phyloP scores from a whole-genome alignment of 2,113 vertebrate genomes.

The Cnemophilus loriae region DNA sequence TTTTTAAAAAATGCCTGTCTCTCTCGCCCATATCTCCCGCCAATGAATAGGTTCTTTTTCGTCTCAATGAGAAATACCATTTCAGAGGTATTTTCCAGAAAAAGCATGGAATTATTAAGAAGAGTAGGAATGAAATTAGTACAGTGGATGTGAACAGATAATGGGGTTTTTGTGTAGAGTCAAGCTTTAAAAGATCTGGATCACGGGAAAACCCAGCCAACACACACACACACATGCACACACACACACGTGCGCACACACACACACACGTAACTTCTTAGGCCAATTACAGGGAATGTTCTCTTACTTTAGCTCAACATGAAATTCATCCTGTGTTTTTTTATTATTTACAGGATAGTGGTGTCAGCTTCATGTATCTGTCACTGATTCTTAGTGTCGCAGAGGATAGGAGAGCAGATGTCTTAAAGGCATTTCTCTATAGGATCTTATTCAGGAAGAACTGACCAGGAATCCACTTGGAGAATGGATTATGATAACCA shows the following conservation, averaged over 20 bases:
- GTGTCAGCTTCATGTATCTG: background rate
- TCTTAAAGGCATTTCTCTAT: background rate
- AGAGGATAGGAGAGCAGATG: background rate
- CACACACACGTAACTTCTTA: background rate
- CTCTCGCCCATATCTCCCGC: rapidly evolving
- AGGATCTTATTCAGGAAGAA: background rate
- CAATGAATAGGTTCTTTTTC: background rate
- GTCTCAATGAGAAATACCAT: background rate
- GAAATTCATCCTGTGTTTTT: background rate
- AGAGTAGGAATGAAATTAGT: background rate
- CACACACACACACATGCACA: background rate
- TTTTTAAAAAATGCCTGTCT: background rate
- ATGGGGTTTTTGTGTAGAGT: background rate
- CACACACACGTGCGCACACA: rapidly evolving
- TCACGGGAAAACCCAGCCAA: background rate
- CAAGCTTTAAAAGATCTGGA: background rate
- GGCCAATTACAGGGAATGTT: background rate
- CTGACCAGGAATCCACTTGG: background rate
- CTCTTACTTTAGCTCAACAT: background rate
- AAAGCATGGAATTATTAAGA: background rate
- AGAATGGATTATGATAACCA: rapidly evolving
- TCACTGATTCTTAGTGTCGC: background rate
- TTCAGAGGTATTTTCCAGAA: background rate
- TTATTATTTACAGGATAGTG: background rate
- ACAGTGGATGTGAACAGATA: background rate